Evolutionary conservation across 92 coral and sea anemone genomes (phyloP), one percentile per base, ranked within the genome.

Genomic region (Blastomussa wellsi): DNA sequence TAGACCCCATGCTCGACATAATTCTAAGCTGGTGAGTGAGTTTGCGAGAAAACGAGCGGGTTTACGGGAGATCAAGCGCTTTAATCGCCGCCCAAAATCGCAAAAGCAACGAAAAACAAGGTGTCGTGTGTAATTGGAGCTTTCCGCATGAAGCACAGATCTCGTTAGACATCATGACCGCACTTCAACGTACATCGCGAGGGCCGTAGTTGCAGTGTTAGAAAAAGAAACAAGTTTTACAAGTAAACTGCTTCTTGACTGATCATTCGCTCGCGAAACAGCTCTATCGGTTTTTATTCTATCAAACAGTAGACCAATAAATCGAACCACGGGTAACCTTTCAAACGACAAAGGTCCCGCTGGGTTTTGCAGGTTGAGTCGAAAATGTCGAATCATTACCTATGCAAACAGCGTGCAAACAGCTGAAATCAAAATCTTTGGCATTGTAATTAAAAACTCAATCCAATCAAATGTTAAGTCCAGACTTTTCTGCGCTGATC

Each of bases 341-440:
- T 74, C 64, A 83, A 74, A 59, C 33, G 44, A 31, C 22, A 14
- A 13, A 9, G 20, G 36, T 17, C 80, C 87, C 24, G 81, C 87
- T 83, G 87, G 12, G 76, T 22, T 16, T 55, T 42, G 78, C 65
- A 75, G 74, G 72, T 55, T 36, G 22, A 19, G 67, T 62, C 42
- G 47, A 26, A 72, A 82, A 71, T 49, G 77, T 28, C 59, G 38
- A 71, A 31, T 32, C 79, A 74, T 82, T 82, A 82, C 42, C 70
- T 41, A 84, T 85, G 88, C 84, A 85, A 37, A 77, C 66, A 85
- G 68, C 88, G 88, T 78, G 88, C 88, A 77, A 16, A 37, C 83
- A 65, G 83, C 83, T 77, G 70, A 31, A 44, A 22, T 22, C 62
- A 12, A 60, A 52, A 28, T 38, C 77, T 69, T 32, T 20, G 67